phyloP scores from a whole-genome alignment of 2,113 vertebrate species.

The Chlorodrepanis virens region DNA sequence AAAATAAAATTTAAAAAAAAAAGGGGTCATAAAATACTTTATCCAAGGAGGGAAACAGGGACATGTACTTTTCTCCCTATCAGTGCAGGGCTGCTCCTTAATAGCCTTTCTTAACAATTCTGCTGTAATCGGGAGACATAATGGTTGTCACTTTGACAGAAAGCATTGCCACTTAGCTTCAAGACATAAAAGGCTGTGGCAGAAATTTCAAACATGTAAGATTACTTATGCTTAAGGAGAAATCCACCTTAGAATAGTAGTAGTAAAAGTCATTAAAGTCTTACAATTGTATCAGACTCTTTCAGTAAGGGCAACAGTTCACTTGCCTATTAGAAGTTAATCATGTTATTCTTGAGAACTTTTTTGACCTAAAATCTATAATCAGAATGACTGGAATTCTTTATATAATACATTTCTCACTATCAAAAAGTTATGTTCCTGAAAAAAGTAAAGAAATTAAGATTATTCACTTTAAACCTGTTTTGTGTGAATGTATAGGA shows the following conservation, averaged over 20 bases:
- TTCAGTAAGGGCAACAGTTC: background rate
- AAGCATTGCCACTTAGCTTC: background rate
- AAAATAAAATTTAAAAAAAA: background rate
- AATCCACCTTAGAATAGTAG: background rate
- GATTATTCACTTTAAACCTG: background rate
- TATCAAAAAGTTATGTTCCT: background rate
- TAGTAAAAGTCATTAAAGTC: background rate
- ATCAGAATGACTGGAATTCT: background rate
- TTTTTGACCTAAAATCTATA: constrained; percentile 19
- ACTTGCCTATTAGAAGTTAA: background rate
- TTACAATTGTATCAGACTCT: background rate
- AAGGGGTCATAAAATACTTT: background rate
- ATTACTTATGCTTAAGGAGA: background rate
- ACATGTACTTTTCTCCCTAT: background rate
- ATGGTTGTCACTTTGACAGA: background rate
- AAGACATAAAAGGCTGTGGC: background rate
- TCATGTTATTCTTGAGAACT: background rate
- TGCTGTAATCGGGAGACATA: background rate
- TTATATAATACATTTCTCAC: background rate
- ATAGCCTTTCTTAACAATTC: background rate
- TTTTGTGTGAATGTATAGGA: background rate
- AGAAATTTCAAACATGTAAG: background rate
- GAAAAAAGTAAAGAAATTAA: background rate
- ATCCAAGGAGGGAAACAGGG: background rate
- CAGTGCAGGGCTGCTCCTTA: background rate